Evolutionary conservation across 2,113 vertebrate genomes (phyloP), one percentile per base, ranked within the genome.

Genomic region (Cinclus mexicanus): DNA sequence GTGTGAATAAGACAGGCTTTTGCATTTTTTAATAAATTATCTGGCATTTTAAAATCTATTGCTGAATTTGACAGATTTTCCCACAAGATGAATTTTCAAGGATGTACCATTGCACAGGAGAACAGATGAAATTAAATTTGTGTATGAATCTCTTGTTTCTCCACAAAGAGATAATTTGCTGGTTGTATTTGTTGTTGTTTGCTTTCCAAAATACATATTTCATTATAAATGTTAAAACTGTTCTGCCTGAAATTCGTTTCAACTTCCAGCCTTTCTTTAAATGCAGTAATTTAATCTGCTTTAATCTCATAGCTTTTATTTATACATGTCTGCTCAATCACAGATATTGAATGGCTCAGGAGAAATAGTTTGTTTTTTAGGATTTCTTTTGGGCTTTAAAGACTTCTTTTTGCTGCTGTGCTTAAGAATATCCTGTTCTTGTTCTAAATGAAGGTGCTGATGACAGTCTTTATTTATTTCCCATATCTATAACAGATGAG

Each of bases 251-350:
- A 50, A 92, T 72, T 81, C 0, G 0, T 41, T 85, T 65, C 55
- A 68, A 80, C 80, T 93, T 59, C 35, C 70, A 85, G 57, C 55
- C 25, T 92, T 88, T 95, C 86, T 97, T 92, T 80, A 91, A 93
- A 82, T 79, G 67, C 80, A 53, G 24, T 69, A 71, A 39, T 83
- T 84, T 95, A 93, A 96, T 97, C 96, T 95, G 80, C 39, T 71
- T 80, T 97, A 87, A 95, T 96, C 95, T 95, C 79, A 8, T 24
- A 8, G n/a, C 53, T 47, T 93, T 87, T 93, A 39, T 93, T 96
- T 83, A 70, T 70, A n/a, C 14, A 5, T 24, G 65, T 75, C 87
- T 74, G 5, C 69, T 93, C 95, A 77, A 39, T 95, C 93, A 88
- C 89, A 71, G 37, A 68, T 86, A 77, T 68, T 95, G 89, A 47